Evolutionary conservation across 1,140 invertebrate species (phyloP), one percentile per base, ranked within the genome.

Genomic region (Galleria mellonella): DNA sequence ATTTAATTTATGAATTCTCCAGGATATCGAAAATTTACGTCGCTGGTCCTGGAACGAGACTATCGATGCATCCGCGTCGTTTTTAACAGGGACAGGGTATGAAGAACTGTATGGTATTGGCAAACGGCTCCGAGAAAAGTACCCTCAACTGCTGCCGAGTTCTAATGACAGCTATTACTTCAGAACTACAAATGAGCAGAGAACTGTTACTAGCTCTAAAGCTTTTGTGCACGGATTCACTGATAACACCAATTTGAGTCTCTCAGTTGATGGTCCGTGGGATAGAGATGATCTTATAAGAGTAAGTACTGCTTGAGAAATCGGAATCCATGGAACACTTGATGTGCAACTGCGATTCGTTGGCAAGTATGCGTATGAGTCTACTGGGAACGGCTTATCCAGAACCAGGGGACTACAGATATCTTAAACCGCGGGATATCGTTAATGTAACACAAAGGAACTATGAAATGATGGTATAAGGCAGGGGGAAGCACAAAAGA

Each of bases 11-110:
- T n/a, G n/a, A n/a, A n/a, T n/a, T 27, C 42, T 48, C 0, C 47
- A 83, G 78, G 78, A 83, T 9, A 63, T 78, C 0, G 62, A 79
- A 28, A 47, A 69, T 14, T 66, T 77, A 41, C 60, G 58, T 11
- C 59, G 51, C 9, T 79, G 66, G 63, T 52, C 12, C 0, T 83
- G 75, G 72, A 78, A 83, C 37, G 36, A 50, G 2, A 79, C 75
- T 0, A 43, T 83, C 9, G 68, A 78, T 8, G 44, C 37, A 5
- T 62, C 72, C 1, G 45, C 50, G 7, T 65, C 63, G 0, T 74
- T 61, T 39, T 69, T 83, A 9, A 78, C 78, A 0, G 73, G 67
- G 0, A 53, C 48, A 0, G 78, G 78, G 0, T 78, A 79, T 40
- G 67, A 79, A 29, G 78, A 83, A 31, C 37, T 79, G 4, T 78